A percentile compares a stretch with the other conserved stretches of the same genome.
These are phyloP conservation scores for Helicoverpa zea DNA, from an alignment of 1,140 invertebrate genomes.

Conservation along the genomic window DNA sequence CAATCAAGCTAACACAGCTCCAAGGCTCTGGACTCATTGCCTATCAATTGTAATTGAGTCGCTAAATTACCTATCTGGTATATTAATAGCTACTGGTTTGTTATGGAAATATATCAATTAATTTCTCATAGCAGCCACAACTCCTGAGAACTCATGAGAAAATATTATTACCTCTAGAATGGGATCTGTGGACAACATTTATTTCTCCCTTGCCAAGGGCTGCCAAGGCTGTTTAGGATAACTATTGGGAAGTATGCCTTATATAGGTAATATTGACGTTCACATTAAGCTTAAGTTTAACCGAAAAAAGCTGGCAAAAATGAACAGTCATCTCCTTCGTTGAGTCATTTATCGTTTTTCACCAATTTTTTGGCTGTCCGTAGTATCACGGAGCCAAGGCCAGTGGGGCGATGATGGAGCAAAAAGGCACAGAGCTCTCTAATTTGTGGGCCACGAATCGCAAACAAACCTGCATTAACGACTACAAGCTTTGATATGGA, in stretches of 20 bases:
- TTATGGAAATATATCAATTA: too few species aligned
- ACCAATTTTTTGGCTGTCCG: conserved; percentile 28
- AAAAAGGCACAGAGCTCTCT: conserved; percentile 11
- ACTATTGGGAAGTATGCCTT: not conserved
- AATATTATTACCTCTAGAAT: too few species aligned
- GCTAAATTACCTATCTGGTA: not conserved
- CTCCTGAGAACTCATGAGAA: too few species aligned
- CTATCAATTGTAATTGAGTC: conserved; percentile 14
- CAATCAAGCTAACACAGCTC: conserved; percentile 42
- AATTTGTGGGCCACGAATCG: conserved; percentile 18
- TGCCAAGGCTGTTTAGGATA: too few species aligned
- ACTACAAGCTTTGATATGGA: conserved; percentile 3
- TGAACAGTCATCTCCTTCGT: conserved; percentile 12
- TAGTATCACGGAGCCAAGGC: conserved; percentile 38
- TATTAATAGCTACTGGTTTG: too few species aligned
- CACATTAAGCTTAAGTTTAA: conserved; percentile 9
- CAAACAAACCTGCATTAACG: conserved; percentile 29
- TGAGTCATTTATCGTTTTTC: conserved; percentile 36
- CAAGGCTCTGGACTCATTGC: conserved; percentile 25
- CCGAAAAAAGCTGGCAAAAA: conserved; percentile 28
- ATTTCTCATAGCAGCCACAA: too few species aligned
- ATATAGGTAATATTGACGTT: not conserved
- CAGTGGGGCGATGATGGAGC: conserved; percentile 40
- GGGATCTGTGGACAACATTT: too few species aligned
- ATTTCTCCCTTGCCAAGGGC: too few species aligned